These are phyloP conservation scores for Drosophila subobscura DNA, from an alignment of 1,140 invertebrate species.

Conservation along the genomic window DNA sequence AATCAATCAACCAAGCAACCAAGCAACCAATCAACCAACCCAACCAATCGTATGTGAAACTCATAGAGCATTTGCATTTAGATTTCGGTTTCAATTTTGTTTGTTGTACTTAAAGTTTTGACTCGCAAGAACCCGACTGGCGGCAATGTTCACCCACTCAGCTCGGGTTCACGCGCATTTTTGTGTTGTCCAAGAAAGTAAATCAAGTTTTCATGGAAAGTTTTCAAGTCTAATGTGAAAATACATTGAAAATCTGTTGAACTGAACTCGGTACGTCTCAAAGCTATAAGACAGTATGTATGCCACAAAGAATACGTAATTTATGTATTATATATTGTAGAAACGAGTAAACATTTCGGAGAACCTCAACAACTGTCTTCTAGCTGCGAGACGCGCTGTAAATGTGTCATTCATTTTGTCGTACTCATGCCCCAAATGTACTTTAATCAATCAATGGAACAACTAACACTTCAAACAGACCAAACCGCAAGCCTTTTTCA, in stretches of 20 bases:
- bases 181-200: too few relatives aligned
- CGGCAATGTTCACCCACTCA: too few relatives aligned
- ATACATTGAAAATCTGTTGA: not conserved
- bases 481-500: slow-evolving; percentile 26
- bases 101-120: slow-evolving; percentile 43
- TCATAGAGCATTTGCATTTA: slow-evolving; percentile 48
- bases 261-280: too few relatives aligned
- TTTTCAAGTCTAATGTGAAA: too few relatives aligned
- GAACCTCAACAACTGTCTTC: not conserved
- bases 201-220: too few relatives aligned
- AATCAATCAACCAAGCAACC: slow-evolving; percentile 12
- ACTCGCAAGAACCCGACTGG: too few relatives aligned
- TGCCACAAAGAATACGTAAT: too few relatives aligned
- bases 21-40: slow-evolving; percentile 28
- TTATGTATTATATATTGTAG: too few relatives aligned
- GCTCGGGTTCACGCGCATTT: too few relatives aligned
- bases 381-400: slow-evolving; percentile 25
- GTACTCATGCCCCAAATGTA: slow-evolving; percentile 13
- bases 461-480: slow-evolving; percentile 18
- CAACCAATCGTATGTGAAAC: slow-evolving; percentile 24
- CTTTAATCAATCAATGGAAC: slow-evolving; percentile 8
- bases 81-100: slow-evolving; percentile 28
- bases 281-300: too few relatives aligned
- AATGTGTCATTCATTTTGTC: not conserved
- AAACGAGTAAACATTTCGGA: too few relatives aligned